A percentile compares a stretch with the other conserved stretches of the same genome.
Evolutionary conservation across 2,113 vertebrate species (phyloP).

Genomic region (Lepidothrix coronata): DNA sequence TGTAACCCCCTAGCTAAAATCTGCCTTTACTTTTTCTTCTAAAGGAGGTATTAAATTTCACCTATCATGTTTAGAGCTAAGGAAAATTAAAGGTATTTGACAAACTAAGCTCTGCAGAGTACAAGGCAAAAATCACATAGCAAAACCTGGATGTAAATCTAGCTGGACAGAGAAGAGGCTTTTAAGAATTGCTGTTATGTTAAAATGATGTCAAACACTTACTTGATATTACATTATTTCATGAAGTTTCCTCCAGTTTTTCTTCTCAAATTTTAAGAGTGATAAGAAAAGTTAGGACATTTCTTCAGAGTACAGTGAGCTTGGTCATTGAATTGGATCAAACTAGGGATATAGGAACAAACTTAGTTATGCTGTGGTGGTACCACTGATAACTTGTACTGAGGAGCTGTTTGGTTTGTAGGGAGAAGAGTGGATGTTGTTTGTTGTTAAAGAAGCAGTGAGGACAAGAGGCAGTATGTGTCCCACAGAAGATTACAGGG

Average conservation of each 20-base stretch:
- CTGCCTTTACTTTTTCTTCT: neutral
- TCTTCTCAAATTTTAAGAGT: neutral
- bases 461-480: neutral
- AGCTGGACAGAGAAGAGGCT: neutral
- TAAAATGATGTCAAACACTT: neutral
- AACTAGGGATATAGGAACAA: neutral
- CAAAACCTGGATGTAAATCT: neutral
- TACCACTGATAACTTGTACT: neutral
- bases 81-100: neutral
- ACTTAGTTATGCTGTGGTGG: neutral
- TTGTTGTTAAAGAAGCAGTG: neutral
- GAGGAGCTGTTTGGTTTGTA: neutral
- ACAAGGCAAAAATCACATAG: neutral
- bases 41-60: neutral
- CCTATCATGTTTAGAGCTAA: fast-evolving
- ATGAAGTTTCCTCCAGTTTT: neutral
- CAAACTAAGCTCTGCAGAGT: neutral
- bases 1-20: neutral
- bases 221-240: neutral
- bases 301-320: neutral
- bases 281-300: neutral
- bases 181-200: neutral
- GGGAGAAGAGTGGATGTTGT: neutral
- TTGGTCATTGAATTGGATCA: neutral
- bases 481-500: neutral